These are phyloP conservation scores for Aurelia coerulea DNA, from an alignment of 30 jellyfish, hydroid and myxozoan genomes.

Conservation along the genomic window DNA sequence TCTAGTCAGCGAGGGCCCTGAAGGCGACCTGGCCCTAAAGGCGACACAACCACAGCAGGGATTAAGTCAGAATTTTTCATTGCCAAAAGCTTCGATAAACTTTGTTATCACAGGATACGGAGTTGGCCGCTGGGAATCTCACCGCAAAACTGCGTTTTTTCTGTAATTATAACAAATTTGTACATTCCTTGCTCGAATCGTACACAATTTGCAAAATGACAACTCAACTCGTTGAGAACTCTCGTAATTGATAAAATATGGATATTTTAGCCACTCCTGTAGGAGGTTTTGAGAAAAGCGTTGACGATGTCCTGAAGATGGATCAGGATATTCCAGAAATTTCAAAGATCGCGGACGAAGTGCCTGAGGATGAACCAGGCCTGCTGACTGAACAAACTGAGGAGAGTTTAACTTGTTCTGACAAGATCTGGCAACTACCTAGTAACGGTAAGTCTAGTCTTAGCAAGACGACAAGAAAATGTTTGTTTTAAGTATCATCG, in stretches of 20 bases:
- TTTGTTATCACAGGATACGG: constrained; percentile 20
- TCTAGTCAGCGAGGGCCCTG: too few relatives aligned
- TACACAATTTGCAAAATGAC: too few relatives aligned
- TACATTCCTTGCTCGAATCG: too few relatives aligned
- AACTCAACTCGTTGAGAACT: too few relatives aligned
- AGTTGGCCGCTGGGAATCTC: constrained; percentile 29
- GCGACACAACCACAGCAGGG: constrained; percentile 51
- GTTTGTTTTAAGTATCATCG: not conserved
- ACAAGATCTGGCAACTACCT: constrained; percentile 49
- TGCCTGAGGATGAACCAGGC: too few relatives aligned
- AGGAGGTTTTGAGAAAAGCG: too few relatives aligned
- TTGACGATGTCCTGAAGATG: too few relatives aligned
- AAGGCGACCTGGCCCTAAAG: constrained; percentile 35
- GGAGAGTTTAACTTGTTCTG: constrained; percentile 13
- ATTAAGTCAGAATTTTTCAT: constrained; percentile 2
- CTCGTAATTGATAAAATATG: too few relatives aligned
- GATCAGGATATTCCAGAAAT: too few relatives aligned
- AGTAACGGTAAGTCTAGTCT: constrained; percentile 25
- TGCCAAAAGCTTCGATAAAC: constrained; percentile 7
- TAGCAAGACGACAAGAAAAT: not conserved
- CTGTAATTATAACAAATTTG: not conserved
- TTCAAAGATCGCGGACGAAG: too few relatives aligned
- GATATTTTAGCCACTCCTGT: too few relatives aligned
- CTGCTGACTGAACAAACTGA: too few relatives aligned
- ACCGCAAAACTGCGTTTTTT: constrained; percentile 38